Base-by-base conservation (phyloP, 2,113 vertebrate species). In the Brachyhypopomus occidentalis region DNA sequence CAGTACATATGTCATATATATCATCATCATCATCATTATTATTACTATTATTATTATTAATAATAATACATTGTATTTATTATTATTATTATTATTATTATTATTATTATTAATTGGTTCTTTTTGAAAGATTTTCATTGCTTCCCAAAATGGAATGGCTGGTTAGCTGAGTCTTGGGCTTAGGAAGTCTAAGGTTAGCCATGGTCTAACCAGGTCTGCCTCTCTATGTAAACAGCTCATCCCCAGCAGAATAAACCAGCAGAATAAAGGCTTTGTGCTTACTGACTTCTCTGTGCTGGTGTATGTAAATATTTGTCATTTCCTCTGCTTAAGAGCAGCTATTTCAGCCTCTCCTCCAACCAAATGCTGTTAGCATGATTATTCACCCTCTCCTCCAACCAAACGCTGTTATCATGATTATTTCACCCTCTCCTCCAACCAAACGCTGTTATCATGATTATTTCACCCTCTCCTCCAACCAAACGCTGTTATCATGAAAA, bases 281-380 rank as follows among this genome's bases (percentile, higher is more conserved):
- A 25, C 84, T 81, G 85, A 86, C 86, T 84, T 84, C 69, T 85
- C 85, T 38, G 59, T 80, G 82, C 86, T 72, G 80, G 73, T 2
- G 27, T 87, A 88, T 85, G 88, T 89, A 91, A 92, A 93, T 94
- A 91, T 92, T 91, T 92, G 89, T 88, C 73, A 82, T 89, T 86
- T 88, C 83, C 84, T 58, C 74, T 23, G 16, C 77, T 86, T 83
- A 86, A 87, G 82, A 90, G 88, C 71, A 76, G 86, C 80, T 86
- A 82, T 45, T 86, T 88, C 88, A 85, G 78, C 87, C 85, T 86
- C 83, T 87, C 84, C 86, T 88, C 87, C 87, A 88, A 90, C 91
- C 91, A 88, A 91, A 85, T 81, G 83, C 90, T 81, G 90, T 91
- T 90, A 92, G 90, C 84, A 87, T 88, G 78, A 84, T 30, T 86